Base-by-base conservation (phyloP, 2,113 vertebrate species). In the Monopterus albus region DNA sequence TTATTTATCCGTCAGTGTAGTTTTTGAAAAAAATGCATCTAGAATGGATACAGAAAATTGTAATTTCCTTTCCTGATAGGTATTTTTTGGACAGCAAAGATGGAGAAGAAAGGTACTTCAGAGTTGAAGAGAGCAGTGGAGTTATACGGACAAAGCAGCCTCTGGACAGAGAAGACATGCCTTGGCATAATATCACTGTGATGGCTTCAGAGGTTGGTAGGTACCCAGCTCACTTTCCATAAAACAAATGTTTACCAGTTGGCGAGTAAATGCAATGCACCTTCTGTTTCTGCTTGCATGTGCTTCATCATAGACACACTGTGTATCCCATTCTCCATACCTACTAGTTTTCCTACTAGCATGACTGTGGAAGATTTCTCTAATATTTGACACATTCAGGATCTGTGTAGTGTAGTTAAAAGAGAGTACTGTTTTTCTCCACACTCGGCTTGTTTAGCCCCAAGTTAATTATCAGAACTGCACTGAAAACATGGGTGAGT, bases 181-280 rank as follows among this genome's bases (percentile, higher is more conserved):
- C 95, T 1, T 97, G 96, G 97, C 95, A 96, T 82, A 99, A 99
- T 87, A 95, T 99, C 85, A 98, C 96, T 47, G 95, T 97, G 71
- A 89, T 93, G 90, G 96, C 96, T 85, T 94, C 96, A 86, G 98
- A 98, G 92, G 93, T 92, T 85, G 97, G 98, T 98, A 95, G 94
- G 89, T 91, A 89, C 61, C 78, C 64, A 46, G 47, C 29, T 18
- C 18, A 5, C 11, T 58, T 53, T 56, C 29, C 50, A 17, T 55
- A 3, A 18, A 52, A 7, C 20, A 1, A 29, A 38, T 70, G 39
- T 75, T 64, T 36, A 25, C 42, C 50, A 9, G 46, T 36, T 13
- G 26, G 39, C 3, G 1, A 31, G 39, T 11, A 4, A 43, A 51
- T 15, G 5, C n/a, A 20, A 51, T 33, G 28, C 17, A 52, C 17